Conservation (phyloP, 2,888 invertebrate genomes). For the Caenorhabditis panamensis region DNA sequence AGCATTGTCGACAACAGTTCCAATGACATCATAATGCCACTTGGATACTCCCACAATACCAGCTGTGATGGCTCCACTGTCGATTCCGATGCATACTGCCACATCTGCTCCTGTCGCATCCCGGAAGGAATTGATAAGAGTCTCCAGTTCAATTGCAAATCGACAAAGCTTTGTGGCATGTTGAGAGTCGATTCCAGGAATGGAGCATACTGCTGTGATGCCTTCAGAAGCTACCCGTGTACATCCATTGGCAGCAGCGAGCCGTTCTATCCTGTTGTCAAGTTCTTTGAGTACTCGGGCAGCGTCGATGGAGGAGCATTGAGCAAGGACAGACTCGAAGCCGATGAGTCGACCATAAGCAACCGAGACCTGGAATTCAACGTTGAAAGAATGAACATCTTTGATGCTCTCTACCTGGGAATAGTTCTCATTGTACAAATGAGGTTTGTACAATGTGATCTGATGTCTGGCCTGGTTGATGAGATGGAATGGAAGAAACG, state of each 20-base stretch:
- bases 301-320: slow-evolving; percentile 77
- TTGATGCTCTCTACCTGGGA: slow-evolving; percentile 62
- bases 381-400: no score
- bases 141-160: slow-evolving; percentile 69
- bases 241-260: slow-evolving; percentile 59
- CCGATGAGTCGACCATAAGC: slow-evolving; percentile 76
- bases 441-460: slow-evolving; percentile 72
- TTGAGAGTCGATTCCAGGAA: slow-evolving; percentile 67
- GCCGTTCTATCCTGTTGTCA: slow-evolving; percentile 65
- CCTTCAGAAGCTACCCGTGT: slow-evolving; percentile 68
- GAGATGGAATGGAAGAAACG: slow-evolving; percentile 77
- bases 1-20: slow-evolving; percentile 75
- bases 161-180: slow-evolving; percentile 67
- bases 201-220: slow-evolving; percentile 64
- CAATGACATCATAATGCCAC: slow-evolving; percentile 80
- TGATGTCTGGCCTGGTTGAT: slow-evolving; percentile 75
- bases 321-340: slow-evolving; percentile 73
- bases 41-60: slow-evolving; percentile 78
- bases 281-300: slow-evolving; percentile 76
- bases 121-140: slow-evolving; percentile 72
- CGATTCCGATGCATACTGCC: slow-evolving; percentile 74
- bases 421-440: slow-evolving; percentile 75
- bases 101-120: slow-evolving; percentile 78
- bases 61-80: slow-evolving; percentile 64
- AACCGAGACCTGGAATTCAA: slow-evolving; percentile 71